Percentiles rank a stretch among this genome's conserved stretches.
Evolutionary conservation across 1,140 invertebrate species (phyloP).

Genomic region (Arctopsyche grandis): DNA sequence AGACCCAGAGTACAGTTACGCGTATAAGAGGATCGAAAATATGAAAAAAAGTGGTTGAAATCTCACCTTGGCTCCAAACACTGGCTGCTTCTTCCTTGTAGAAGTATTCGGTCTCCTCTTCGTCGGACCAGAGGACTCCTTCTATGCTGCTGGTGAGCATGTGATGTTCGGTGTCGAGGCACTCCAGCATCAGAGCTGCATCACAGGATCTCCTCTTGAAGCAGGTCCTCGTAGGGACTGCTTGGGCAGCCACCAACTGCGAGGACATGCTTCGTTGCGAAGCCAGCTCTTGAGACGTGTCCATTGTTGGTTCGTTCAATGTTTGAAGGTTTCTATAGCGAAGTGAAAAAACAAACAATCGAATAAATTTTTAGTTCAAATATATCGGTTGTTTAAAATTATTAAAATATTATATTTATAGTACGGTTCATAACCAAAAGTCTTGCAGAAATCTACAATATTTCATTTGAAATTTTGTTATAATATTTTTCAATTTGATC

Average conservation of each 20-base stretch:
- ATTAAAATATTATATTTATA: neutral
- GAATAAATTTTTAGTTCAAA: neutral
- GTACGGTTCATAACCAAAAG: neutral
- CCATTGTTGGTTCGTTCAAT: slow-evolving; percentile 5
- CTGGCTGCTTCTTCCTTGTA: slow-evolving; percentile 64
- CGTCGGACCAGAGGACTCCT: slow-evolving; percentile 66
- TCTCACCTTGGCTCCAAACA: slow-evolving; percentile 64
- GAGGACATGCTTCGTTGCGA: slow-evolving; percentile 33
- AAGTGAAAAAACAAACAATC: slow-evolving; percentile 7
- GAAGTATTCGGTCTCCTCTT: slow-evolving; percentile 66
- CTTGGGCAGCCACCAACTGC: slow-evolving; percentile 20
- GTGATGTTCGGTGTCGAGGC: slow-evolving; percentile 56
- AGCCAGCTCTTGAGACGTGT: slow-evolving; percentile 15
- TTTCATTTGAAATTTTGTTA: neutral
- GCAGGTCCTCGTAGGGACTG: slow-evolving; percentile 39
- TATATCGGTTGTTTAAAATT: too few relatives aligned
- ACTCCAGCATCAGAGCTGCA: slow-evolving; percentile 45
- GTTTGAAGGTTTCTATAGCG: neutral
- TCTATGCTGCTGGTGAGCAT: slow-evolving; percentile 66
- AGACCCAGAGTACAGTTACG: neutral
- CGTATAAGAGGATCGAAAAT: too few relatives aligned
- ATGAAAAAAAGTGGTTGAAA: too few relatives aligned
- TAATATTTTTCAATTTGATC: neutral
- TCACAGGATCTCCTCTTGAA: slow-evolving; percentile 52
- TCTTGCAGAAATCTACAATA: neutral